Percentiles rank a stretch among this genome's conserved stretches.
Conservation (phyloP, 2,888 invertebrate genomes). For the Zaprionus bogoriensis region DNA sequence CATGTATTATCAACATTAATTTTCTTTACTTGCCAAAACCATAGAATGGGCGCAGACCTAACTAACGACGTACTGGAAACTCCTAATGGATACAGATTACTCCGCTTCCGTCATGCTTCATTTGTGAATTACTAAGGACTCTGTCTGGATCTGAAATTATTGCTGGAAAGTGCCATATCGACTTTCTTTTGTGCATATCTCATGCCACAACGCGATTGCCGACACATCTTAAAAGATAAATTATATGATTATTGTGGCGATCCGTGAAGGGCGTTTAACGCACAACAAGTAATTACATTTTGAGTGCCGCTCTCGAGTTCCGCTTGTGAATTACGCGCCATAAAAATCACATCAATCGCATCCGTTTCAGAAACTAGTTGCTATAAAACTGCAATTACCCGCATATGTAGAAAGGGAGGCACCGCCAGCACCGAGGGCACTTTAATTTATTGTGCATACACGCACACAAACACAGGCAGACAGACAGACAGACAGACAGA, state of each 20-base stretch:
- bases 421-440: constrained; percentile 8
- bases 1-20: too few relatives aligned
- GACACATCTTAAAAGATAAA: background rate
- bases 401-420: constrained; percentile 18
- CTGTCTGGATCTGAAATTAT: too few relatives aligned
- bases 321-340: constrained; percentile 45
- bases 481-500: too few relatives aligned
- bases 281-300: constrained; percentile 17
- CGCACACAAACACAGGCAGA: too few relatives aligned
- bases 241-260: background rate
- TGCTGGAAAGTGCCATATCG: too few relatives aligned
- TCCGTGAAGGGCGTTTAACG: background rate
- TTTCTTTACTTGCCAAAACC: too few relatives aligned
- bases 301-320: background rate
- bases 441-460: constrained; percentile 49
- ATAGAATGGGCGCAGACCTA: too few relatives aligned
- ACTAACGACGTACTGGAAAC: too few relatives aligned
- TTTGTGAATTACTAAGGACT: too few relatives aligned
- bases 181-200: too few relatives aligned
- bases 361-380: constrained; percentile 71
- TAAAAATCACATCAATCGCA: constrained; percentile 75
- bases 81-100: too few relatives aligned
- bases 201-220: background rate
- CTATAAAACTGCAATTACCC: constrained; percentile 76
- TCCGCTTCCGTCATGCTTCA: too few relatives aligned